Base-by-base conservation (phyloP, 2,888 invertebrate genomes). In the Macrosoma leucophasiata region DNA sequence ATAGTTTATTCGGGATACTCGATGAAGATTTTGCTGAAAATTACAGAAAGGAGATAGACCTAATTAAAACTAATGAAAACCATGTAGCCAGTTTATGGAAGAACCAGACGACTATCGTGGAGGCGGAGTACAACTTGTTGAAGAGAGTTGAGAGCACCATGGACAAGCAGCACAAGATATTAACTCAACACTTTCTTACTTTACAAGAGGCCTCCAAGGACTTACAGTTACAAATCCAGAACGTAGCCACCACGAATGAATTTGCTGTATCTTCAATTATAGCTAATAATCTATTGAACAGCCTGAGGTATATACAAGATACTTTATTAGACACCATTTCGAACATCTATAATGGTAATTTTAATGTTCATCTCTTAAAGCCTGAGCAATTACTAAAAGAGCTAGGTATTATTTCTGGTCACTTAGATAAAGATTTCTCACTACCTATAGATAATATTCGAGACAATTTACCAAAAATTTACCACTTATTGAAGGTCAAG, bases 91-190 rank as follows among this genome's bases (percentile, higher is more conserved):
- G 15, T 18, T 10, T 43, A n/a, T 43, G 39, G 46, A 39, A 34
- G 30, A 43, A 46, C 28, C 49, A 47, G 25, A 49, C 49, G 8
- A 43, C 49, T 1, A 15, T 50, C 2, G 33, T 46, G 6, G 45
- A 49, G 21, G 24, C 46, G 1, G 46, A 50, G 13, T 43, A 37
- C 22, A 50, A 46, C 21, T n/a, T 47, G 3, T 6, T 46, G 1
- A 41, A 39, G 30, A 18, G 42, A 10, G 41, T 28, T 1, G 39
- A 48, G 24, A 11, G 31, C 3, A 23, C 10, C 1, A 39, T 43
- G 2, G 11, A 29, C 3, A 37, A 39, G 17, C 38, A 43, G 6
- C 41, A 43, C 12, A 47, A 44, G 36, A 24, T 36, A 2, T 29
- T 43, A 4, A 37, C 40, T 6, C 15, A 29, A 19, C 23, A 41